These are phyloP conservation scores for Hydroisotoma schaefferi DNA, from an alignment of 2,888 invertebrate genomes.

Conservation along the genomic window DNA sequence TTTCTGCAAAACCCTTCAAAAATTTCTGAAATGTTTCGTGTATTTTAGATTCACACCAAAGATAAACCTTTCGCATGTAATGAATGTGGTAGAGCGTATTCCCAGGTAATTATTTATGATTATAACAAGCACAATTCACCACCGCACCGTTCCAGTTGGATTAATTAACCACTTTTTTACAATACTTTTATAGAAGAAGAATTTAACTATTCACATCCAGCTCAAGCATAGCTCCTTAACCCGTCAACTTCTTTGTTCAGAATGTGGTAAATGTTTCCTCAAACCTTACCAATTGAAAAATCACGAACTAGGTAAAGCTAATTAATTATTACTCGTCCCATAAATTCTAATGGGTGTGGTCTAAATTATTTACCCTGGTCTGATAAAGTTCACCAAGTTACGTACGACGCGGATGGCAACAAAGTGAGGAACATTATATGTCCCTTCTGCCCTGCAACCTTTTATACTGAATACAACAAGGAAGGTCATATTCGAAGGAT, in stretches of 20 bases:
- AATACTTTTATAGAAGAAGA: background rate
- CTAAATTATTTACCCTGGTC: too few species aligned
- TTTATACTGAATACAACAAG: too few species aligned
- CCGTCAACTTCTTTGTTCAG: background rate
- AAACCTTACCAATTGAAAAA: background rate
- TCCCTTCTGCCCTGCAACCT: background rate
- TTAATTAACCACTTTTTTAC: background rate
- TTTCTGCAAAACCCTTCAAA: background rate
- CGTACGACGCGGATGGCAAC: background rate
- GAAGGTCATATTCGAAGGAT: too few species aligned
- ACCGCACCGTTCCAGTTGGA: too few species aligned
- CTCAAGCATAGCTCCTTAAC: background rate
- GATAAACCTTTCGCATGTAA: background rate
- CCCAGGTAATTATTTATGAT: background rate
- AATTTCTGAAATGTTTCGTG: background rate
- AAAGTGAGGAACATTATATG: background rate
- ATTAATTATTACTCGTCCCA: background rate
- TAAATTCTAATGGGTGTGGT: too few species aligned
- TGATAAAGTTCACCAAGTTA: background rate
- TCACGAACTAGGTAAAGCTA: background rate
- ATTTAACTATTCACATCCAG: background rate
- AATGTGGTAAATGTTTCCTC: slow-evolving; percentile 1
- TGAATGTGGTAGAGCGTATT: background rate
- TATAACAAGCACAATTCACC: too few species aligned
- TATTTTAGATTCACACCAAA: background rate